Conservation (phyloP, 30 jellyfish, hydroid and myxozoan genomes). For the Nemopilema nomurai region DNA sequence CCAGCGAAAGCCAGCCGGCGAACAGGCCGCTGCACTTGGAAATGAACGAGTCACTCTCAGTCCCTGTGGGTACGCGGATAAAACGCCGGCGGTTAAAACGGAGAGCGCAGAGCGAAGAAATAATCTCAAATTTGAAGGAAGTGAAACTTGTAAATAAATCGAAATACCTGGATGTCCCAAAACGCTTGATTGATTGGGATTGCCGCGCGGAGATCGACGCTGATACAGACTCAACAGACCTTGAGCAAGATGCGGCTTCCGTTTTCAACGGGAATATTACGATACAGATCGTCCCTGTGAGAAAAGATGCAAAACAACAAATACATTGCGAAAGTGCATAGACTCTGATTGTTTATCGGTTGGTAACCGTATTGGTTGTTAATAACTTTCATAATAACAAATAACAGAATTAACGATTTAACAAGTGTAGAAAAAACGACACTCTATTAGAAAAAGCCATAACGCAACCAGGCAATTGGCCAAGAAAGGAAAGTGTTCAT, state of each 20-base stretch:
- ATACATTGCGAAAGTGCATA: too few species aligned
- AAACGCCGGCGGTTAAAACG: conserved; percentile 41
- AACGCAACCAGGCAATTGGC: too few species aligned
- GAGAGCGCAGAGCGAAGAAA: conserved; percentile 30
- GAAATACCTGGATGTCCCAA: conserved; percentile 6
- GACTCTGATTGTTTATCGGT: too few species aligned
- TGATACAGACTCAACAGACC: conserved; percentile 20
- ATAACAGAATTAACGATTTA: too few species aligned
- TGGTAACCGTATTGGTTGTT: too few species aligned
- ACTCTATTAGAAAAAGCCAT: too few species aligned
- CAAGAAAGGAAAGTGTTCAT: too few species aligned
- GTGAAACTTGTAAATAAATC: background rate
- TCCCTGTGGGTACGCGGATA: conserved; percentile 24
- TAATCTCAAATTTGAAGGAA: background rate
- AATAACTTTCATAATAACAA: too few species aligned
- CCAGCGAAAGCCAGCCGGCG: background rate
- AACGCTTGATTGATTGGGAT: background rate
- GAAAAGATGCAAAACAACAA: background rate
- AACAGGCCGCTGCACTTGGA: conserved; percentile 2
- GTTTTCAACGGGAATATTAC: background rate
- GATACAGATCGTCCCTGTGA: background rate
- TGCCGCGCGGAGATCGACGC: background rate
- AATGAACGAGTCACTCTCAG: conserved; percentile 7
- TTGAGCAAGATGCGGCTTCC: conserved; percentile 8
- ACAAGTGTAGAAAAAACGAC: too few species aligned